Base-by-base conservation (phyloP, 2,888 invertebrate species). In the Nemapogon koenigi region DNA sequence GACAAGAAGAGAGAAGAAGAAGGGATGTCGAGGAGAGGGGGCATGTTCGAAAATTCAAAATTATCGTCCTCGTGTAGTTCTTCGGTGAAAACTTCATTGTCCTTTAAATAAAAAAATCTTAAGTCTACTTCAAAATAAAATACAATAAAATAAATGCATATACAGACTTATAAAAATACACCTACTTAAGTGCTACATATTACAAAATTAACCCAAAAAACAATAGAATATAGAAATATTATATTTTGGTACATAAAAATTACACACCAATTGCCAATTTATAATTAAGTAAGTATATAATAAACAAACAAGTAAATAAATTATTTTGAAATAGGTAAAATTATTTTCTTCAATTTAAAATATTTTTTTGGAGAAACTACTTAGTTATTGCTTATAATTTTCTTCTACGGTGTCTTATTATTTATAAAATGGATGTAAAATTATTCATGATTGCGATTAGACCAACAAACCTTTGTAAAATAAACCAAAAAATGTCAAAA, bases 41-140 rank as follows among this genome's bases (percentile, higher is more conserved):
- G 73, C 67, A 78, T 76, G 63, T 66, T 70, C 49, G 67, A 52
- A 69, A 64, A 72, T 57, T 68, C 66, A 59, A 65, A 58, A 56
- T 48, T 55, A 62, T 76, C 72, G 62, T 71, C 69, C 59, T 75
- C 76, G 47, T 59, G 69, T 50, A 72, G 61, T 63, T 79, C 79
- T 62, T 78, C 80, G 70, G 72, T 70, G 71, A 70, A 67, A 46
- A 76, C 70, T 67, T 73, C 72, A 57, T 61, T 64, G 55, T 63
- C 80, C 79, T 81, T 81, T 69, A 81, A 79, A 75, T 75, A 73
- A 69, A 75, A 75, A 69, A 32, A 32, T 51, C 57, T 63, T 67
- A 62, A 62, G 68, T 73, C 66, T 71, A 67, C 49, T 68, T 69
- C 62, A 63, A 60, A 60, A 49, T 50, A 51, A 55, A 48, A 43